These are phyloP conservation scores for Monopis laevigella DNA, from an alignment of 2,888 invertebrate species.

Conservation along the genomic window DNA sequence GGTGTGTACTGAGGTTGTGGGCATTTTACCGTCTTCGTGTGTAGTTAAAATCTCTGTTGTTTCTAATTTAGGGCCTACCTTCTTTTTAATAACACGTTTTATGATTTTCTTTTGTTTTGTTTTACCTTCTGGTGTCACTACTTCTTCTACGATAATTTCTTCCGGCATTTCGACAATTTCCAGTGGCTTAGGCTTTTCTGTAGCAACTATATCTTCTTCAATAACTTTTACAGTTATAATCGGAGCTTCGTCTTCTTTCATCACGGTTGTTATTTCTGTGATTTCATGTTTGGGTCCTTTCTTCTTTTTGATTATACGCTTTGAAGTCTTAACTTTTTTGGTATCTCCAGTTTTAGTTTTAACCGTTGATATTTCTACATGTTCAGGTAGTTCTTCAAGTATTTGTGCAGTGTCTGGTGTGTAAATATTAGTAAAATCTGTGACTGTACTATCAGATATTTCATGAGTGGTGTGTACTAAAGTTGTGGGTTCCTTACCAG, in stretches of 20 bases:
- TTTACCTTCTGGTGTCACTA: constrained; percentile 22
- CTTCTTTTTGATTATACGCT: constrained; percentile 28
- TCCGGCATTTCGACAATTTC: constrained; percentile 25
- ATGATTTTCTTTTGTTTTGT: constrained; percentile 19
- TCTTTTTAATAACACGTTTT: constrained; percentile 28
- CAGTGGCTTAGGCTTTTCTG: constrained; percentile 22
- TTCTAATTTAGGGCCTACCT: constrained; percentile 33
- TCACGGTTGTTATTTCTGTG: constrained; percentile 38
- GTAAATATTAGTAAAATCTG: constrained; percentile 18
- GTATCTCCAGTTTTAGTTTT: constrained; percentile 23
- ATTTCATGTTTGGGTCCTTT: constrained; percentile 34
- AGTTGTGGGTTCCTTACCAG: constrained; percentile 42
- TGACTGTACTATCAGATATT: constrained; percentile 25
- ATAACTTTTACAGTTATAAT: constrained; percentile 12
- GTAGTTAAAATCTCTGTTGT: constrained; percentile 32
- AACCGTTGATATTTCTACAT: constrained; percentile 31
- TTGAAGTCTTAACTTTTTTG: constrained; percentile 22
- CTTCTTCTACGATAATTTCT: constrained; percentile 21
- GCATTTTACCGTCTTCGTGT: constrained; percentile 27
- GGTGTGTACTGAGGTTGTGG: constrained; percentile 26
- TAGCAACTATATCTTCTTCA: constrained; percentile 5
- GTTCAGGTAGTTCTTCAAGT: constrained; percentile 33
- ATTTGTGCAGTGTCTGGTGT: neutral
- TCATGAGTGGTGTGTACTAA: constrained; percentile 34
- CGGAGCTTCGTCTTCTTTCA: constrained; percentile 24